Conservation (phyloP, 2,113 vertebrate genomes). For the Astur gentilis region DNA sequence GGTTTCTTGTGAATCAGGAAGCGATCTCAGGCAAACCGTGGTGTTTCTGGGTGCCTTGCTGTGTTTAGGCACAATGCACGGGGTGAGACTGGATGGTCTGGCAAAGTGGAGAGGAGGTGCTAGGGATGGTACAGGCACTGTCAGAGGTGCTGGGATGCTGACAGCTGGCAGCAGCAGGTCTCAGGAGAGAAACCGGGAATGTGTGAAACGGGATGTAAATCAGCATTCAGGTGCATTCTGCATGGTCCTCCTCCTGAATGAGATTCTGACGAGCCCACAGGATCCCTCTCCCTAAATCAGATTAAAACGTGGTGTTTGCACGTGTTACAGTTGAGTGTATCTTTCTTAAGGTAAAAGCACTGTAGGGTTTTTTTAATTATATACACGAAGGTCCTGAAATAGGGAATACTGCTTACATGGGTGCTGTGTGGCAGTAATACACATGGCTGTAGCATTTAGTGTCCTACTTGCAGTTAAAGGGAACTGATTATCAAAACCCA, state of each 20-base stretch:
- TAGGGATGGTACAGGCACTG: accelerated
- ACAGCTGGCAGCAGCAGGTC: background rate
- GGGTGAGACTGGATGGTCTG: accelerated
- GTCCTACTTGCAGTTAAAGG: background rate
- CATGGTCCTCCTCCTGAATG: accelerated
- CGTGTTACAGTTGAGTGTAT: accelerated
- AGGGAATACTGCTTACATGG: background rate
- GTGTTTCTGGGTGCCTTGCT: background rate
- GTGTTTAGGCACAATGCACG: accelerated
- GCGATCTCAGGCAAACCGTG: accelerated
- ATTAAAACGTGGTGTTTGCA: background rate
- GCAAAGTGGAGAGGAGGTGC: background rate
- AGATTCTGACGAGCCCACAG: background rate
- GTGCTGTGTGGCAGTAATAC: background rate
- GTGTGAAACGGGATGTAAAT: background rate
- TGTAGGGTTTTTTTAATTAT: background rate
- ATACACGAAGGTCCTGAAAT: background rate
- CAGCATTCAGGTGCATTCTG: background rate
- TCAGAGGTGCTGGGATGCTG: background rate
- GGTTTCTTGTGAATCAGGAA: background rate
- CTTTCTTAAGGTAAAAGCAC: background rate
- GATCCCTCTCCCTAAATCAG: background rate
- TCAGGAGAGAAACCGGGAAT: background rate
- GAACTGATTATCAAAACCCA: background rate
- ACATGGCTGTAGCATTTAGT: background rate